phyloP scores from a whole-genome alignment of 2,888 invertebrate genomes.

The Anagyrus pseudococci region DNA sequence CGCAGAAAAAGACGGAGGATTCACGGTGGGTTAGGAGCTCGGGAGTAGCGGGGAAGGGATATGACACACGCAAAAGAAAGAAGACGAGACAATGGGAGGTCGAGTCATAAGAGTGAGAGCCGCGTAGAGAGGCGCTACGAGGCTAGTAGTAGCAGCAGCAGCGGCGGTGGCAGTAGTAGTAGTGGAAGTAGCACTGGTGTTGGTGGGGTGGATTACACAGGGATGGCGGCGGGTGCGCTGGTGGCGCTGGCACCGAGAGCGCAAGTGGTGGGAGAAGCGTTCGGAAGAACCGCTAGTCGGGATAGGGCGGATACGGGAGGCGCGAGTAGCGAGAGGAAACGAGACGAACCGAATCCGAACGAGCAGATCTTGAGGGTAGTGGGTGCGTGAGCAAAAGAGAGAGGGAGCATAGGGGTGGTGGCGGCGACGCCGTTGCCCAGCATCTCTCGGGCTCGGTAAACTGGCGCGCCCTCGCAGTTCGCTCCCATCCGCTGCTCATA shows the following conservation, averaged over 20 bases:
- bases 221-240: constrained; percentile 1
- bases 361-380: too few species aligned
- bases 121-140: constrained; percentile 20
- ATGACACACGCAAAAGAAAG: constrained; percentile 27
- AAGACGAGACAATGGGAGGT: constrained; percentile 27
- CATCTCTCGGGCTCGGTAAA: constrained; percentile 54
- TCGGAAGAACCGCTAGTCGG: constrained; percentile 24
- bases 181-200: neutral
- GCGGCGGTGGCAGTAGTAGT: constrained; percentile 1
- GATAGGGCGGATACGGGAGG: constrained; percentile 35
- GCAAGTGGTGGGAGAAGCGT: constrained; percentile 26
- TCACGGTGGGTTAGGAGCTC: neutral
- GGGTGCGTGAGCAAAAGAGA: too few species aligned
- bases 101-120: constrained; percentile 27
- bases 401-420: constrained; percentile 49
- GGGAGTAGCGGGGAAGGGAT: neutral
- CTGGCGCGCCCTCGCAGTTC: constrained; percentile 57
- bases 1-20: neutral
- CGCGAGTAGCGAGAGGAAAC: constrained; percentile 37
- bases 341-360: too few species aligned
- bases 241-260: constrained; percentile 5
- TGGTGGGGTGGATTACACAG: neutral
- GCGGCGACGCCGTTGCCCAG: constrained; percentile 62
- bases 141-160: constrained; percentile 5
- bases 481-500: constrained; percentile 58